Evolutionary conservation across 2,113 vertebrate species (phyloP).

Genomic region (Notothenia coriiceps): DNA sequence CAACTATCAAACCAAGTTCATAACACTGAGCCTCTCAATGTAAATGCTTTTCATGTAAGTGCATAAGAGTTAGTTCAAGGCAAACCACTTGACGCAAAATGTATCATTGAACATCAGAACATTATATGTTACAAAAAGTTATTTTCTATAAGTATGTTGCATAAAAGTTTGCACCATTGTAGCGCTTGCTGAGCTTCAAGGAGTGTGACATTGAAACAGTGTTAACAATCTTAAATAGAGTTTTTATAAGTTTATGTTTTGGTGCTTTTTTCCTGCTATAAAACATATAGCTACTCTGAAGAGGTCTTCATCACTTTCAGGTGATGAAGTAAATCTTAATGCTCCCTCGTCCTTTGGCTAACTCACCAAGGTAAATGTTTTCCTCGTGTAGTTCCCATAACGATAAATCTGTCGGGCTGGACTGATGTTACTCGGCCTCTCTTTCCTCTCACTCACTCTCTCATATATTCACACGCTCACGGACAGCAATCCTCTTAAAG

Average conservation of each 20-base stretch:
- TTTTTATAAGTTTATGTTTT: neutral
- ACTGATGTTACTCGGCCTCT: slow-evolving; percentile 66
- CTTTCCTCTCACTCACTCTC: slow-evolving; percentile 35
- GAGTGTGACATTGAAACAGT: neutral
- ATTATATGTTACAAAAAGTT: too few species aligned
- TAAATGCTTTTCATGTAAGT: slow-evolving; percentile 5
- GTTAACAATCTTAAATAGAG: neutral
- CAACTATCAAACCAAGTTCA: too few species aligned
- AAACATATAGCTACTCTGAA: slow-evolving; percentile 22
- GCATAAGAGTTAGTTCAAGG: slow-evolving; percentile 9
- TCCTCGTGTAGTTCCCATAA: slow-evolving; percentile 56
- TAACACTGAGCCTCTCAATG: slow-evolving; percentile 8
- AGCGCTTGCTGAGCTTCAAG: neutral
- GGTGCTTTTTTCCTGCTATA: neutral
- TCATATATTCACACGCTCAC: slow-evolving; percentile 41
- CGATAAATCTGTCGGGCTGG: slow-evolving; percentile 69
- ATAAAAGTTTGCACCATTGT: too few species aligned
- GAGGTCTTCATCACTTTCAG: slow-evolving; percentile 34
- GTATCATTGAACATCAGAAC: neutral
- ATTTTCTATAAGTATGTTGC: too few species aligned
- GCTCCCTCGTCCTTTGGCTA: slow-evolving; percentile 29
- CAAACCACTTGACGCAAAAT: neutral
- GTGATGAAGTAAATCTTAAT: slow-evolving; percentile 57
- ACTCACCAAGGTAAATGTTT: slow-evolving; percentile 61
- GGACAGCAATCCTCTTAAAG: slow-evolving; percentile 75